Evolutionary conservation across 2,797 vertebrate genomes (phyloP), one percentile per base, ranked within the genome.

Genomic region (Coregonus sp.): DNA sequence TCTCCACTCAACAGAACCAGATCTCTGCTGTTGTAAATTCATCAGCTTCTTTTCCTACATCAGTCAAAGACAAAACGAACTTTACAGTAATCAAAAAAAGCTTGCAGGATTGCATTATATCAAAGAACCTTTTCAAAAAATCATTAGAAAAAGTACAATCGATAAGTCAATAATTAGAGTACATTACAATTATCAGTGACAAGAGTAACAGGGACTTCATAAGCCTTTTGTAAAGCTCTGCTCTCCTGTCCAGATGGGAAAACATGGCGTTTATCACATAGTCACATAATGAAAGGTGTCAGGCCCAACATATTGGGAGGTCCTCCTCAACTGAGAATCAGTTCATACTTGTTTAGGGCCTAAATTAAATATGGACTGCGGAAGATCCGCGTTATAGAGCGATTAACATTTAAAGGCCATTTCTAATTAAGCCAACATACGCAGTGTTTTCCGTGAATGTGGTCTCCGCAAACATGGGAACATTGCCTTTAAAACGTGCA

Each of bases 111-210:
- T 52, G 70, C 50, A 72, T 52, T 16, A 54, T 56, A 72, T 72
- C 12, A 40, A 74, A 73, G 14, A 52, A 14, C 1, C 16, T 31
- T 29, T 12, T 29, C 20, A 72, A 52, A 52, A 74, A 73, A 40
- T 40, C 33, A 40, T 74, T 63, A 74, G 29, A 74, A 74, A 74
- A 74, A 63, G 56, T 47, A 47, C 59, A 75, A 88, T 81, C 90
- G 91, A 92, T 92, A 89, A 75, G 87, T 79, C 91, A 91, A 91
- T 92, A 89, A 87, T 89, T 78, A 82, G 88, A 88, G 85, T 82
- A 90, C 72, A 54, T 87, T 87, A 88, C 81, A 88, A 78, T 78
- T 85, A 90, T 82, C 77, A 86, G 86, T 90, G 83, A 84, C 47
- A 54, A 12, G 18, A 5, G 29, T 80, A 87, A 87, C 78, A 84